phyloP scores from a whole-genome alignment of 1,140 invertebrate genomes.

The Apis mellifera region DNA sequence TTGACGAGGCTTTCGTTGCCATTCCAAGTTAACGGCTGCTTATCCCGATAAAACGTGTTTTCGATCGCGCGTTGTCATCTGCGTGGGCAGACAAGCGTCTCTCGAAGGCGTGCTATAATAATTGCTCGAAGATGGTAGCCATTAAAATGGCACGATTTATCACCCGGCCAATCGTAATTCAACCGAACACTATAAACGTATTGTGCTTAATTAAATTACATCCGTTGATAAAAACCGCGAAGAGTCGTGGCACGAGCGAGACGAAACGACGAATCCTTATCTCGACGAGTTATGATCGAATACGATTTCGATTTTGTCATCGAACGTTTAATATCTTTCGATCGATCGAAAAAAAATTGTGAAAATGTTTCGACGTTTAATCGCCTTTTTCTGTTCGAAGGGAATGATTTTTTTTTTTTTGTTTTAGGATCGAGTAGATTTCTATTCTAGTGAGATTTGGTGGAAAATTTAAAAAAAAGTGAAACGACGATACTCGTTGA shows the following conservation, averaged over 20 bases:
- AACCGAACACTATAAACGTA: constrained; percentile 51
- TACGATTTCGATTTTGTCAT: not conserved
- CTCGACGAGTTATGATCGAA: not conserved
- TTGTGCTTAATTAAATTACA: constrained; percentile 60
- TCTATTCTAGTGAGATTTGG: not conserved
- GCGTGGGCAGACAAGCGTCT: constrained; percentile 53
- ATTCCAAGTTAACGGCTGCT: constrained; percentile 41
- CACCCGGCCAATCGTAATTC: constrained; percentile 55
- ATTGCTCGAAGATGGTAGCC: constrained; percentile 58
- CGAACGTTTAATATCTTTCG: not conserved
- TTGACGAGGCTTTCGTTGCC: constrained; percentile 44
- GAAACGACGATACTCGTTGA: too few relatives aligned
- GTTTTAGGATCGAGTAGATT: not conserved
- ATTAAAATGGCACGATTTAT: constrained; percentile 66
- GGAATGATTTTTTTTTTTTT: too few relatives aligned
- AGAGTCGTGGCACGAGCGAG: not conserved
- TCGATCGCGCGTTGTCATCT: constrained; percentile 51
- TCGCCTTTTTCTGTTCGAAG: too few relatives aligned
- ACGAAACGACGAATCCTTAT: not conserved
- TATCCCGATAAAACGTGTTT: constrained; percentile 53
- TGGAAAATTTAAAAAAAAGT: too few relatives aligned
- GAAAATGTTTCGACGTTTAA: not conserved
- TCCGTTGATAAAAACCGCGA: constrained; percentile 40
- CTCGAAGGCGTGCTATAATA: constrained; percentile 45
- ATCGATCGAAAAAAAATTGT: not conserved